phyloP scores from a whole-genome alignment of 2,113 vertebrate genomes.

The Rana temporaria region DNA sequence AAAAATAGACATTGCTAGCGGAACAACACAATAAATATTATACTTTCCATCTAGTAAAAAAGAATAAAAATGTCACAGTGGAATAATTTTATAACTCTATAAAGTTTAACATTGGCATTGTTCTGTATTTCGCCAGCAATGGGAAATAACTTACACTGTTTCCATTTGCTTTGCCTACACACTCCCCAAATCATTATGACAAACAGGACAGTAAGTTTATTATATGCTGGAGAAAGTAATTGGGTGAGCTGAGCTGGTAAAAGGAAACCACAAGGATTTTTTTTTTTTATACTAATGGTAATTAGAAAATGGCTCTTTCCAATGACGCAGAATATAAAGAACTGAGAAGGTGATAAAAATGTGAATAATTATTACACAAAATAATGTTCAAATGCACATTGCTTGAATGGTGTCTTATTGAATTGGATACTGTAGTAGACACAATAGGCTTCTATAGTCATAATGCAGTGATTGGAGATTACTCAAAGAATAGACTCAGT shows the following conservation, averaged over 20 bases:
- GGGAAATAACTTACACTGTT: conserved; percentile 45
- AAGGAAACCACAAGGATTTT: background rate
- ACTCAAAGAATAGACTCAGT: too few species aligned
- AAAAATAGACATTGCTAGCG: too few species aligned
- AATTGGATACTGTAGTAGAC: too few species aligned
- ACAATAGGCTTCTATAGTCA: too few species aligned
- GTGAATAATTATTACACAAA: conserved; percentile 12
- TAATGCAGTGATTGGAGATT: too few species aligned
- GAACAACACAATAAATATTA: too few species aligned
- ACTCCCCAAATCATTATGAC: conserved; percentile 48
- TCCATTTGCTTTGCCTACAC: conserved; percentile 31
- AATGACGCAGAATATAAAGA: conserved; percentile 15
- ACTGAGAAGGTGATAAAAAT: conserved; percentile 20
- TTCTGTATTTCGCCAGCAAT: conserved; percentile 7
- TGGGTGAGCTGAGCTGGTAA: background rate
- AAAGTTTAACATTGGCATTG: conserved; percentile 22
- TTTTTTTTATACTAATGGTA: background rate
- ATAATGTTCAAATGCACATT: background rate
- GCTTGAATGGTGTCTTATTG: background rate
- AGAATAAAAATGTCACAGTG: conserved; percentile 30
- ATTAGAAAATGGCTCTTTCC: conserved; percentile 6
- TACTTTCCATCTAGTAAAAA: background rate
- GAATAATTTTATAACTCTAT: conserved; percentile 14
- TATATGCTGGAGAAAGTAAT: conserved; percentile 23
- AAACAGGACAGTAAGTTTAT: conserved; percentile 34